Evolutionary conservation across 92 coral and sea anemone genomes (phyloP), one percentile per base, ranked within the genome.

Genomic region (Zoanthus solanderi): DNA sequence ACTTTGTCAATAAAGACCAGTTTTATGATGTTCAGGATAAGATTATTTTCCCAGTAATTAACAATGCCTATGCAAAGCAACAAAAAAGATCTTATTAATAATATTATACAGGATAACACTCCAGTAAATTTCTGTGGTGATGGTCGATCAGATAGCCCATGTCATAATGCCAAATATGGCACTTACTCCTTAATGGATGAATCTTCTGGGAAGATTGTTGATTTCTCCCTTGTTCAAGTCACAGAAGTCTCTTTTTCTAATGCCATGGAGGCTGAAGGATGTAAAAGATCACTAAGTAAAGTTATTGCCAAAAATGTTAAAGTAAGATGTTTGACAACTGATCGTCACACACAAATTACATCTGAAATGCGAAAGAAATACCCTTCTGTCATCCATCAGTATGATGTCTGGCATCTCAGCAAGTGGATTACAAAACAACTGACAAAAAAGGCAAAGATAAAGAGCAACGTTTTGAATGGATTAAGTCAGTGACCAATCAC

Each of bases 221-320:
- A 83, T 74, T 37, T 37, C 4, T 37, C 42, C 42, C 42, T 37
- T 37, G 42, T 37, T 37, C 42, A 37, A 37, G 42, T 83, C 37
- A 29, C 87, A 28, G 53, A 83, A 37, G 87, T 83, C 42, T 83
- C 87, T 32, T 83, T 76, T 65, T 83, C 87, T 18, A 83, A 83
- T 42, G 50, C 78, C 31, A 56, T 68, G 65, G 84, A 52, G 32
- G 28, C n/a, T 50, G 65, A 57, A 50, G 84, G 84, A 29, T 79
- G 84, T 79, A 12, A 50, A 79, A 52, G 71, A 71, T 79, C 84
- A 45, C 65, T 79, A 4, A 79, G 7, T 29, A 79, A 79, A 31
- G 23, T 79, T 63, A 80, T 80, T 16, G 18, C 50, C 10, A 42
- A 79, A 74, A 30, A 48, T 74, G 48, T 74, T 16, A 74, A 74